Evolutionary conservation across 2,113 vertebrate species (phyloP), one percentile per base, ranked within the genome.

Genomic region (Chaetura pelagica): DNA sequence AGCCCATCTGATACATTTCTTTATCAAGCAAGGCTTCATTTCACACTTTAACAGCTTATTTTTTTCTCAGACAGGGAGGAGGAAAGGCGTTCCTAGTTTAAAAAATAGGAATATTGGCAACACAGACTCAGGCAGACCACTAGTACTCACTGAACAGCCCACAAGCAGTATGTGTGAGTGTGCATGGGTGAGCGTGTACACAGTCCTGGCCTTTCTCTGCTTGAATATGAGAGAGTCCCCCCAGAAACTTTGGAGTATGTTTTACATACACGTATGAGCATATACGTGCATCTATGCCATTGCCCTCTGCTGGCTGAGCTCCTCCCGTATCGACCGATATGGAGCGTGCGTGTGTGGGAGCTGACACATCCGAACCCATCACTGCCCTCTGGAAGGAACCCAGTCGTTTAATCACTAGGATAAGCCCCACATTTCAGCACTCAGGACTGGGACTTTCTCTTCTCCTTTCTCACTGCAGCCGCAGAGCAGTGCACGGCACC

Each of bases 221-320:
- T 0, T 59, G 34, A 81, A 26, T 74, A 71, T 0, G 0, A 67
- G 0, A 67, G 7, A 73, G 40, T 23, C 2, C 10, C 81, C 83
- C 57, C 76, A 91, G 54, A 91, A 93, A 29, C 69, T 92, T 11
- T 87, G 71, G 89, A 81, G 66, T 82, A 68, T 6, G 13, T 76
- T 90, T 48, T 87, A 40, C 44, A 34, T 20, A 59, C 2, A 14
- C 8, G 4, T 27, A 35, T 20, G 59, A 76, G 67, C 54, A 35
- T 10, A 69, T 55, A 54, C 1, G 4, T 87, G 76, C 86, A 57
- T 57, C 57, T 40, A 12, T 87, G 81, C 80, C 90, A 27, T 84
- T 93, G 85, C 96, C 73, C 68, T 95, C 92, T 94, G 90, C 90
- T 95, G 93, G 96, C 85, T 89, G 94, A 95, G 73, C 64, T 85